Evolutionary conservation across 2,113 vertebrate genomes (phyloP).

Genomic region (Ophiodon elongatus): DNA sequence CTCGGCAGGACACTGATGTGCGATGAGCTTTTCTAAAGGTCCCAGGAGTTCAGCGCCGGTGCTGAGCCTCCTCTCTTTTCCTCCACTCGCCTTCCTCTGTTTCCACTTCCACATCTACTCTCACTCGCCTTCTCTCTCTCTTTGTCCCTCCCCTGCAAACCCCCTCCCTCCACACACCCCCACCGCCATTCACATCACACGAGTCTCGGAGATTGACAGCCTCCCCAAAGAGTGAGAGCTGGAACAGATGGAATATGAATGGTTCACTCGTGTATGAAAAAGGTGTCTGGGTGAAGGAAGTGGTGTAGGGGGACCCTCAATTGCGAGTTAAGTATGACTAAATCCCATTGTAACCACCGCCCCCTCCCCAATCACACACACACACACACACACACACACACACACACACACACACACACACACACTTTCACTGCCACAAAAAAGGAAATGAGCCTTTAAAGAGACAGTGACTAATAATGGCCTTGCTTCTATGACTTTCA

Average conservation of each 20-base stretch:
- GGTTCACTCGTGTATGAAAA: constrained; percentile 96
- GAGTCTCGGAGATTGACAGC: constrained; percentile 96
- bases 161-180: constrained; percentile 16
- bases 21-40: constrained; percentile 90
- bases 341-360: constrained; percentile 71
- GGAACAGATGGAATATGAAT: constrained; percentile 99
- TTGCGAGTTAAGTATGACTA: constrained; percentile 80
- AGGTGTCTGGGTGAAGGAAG: constrained; percentile 83
- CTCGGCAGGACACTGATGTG: constrained; percentile 87
- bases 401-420: not conserved
- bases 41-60: constrained; percentile 90
- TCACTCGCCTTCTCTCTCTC: constrained; percentile 13
- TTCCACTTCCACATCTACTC: constrained; percentile 13
- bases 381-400: constrained; percentile 10
- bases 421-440: constrained; percentile 13
- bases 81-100: constrained; percentile 18
- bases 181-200: constrained; percentile 85
- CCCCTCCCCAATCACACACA: constrained; percentile 5
- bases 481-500: constrained; percentile 5
- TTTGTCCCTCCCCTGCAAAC: constrained; percentile 59
- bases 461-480: constrained; percentile 37
- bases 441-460: constrained; percentile 47
- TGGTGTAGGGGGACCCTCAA: constrained; percentile 76
- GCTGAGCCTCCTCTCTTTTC: constrained; percentile 65
- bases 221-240: constrained; percentile 95